Evolutionary conservation across 2,797 vertebrate genomes (phyloP), one percentile per base, ranked within the genome.

Genomic region (Lepidocolaptes lacrymiger): DNA sequence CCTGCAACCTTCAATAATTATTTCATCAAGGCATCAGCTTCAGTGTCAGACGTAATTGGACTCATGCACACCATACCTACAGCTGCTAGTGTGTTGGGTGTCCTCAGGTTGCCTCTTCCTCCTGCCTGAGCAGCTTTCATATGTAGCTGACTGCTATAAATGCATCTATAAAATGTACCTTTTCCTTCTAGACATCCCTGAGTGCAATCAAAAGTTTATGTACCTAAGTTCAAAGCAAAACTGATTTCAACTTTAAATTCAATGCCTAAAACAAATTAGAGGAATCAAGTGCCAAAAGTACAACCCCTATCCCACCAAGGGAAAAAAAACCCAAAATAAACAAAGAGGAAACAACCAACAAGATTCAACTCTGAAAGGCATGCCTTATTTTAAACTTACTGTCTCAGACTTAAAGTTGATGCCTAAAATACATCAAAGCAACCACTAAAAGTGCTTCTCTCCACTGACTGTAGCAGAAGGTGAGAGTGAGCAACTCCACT

Each of bases 21-120:
- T 93, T 97, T 95, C 88, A 96, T 93, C 90, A 96, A 90, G 73
- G 48, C 48, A 90, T 82, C 67, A 93, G 24, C 74, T 85, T 85
- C 56, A 71, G 63, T 71, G 71, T 85, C 86, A 91, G 78, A n/a
- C 95, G 85, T 49, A 93, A 79, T 44, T 87, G 94, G 88, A 82
- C 88, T 82, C 63, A 87, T 36, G 34, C 28, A 49, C 22, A 49
- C 28, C 36, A 66, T n/a, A 85, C 80, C 86, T 95, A 41, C 48
- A 85, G 71, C 43, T 0, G 0, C 24, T 3, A 3, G 51, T 26
- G 2, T 46, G 28, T 19, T 51, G 22, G 28, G 8, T 93, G 71
- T 88, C 85, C 91, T 93, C 85, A 89, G 66, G 51, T 85, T 0
- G 2, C 85, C 69, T 90, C 66, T 85, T 95, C 67, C 43, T 84